Conservation (phyloP, 53 echinoderm and acorn worm species). For the Pentamera pediparva region DNA sequence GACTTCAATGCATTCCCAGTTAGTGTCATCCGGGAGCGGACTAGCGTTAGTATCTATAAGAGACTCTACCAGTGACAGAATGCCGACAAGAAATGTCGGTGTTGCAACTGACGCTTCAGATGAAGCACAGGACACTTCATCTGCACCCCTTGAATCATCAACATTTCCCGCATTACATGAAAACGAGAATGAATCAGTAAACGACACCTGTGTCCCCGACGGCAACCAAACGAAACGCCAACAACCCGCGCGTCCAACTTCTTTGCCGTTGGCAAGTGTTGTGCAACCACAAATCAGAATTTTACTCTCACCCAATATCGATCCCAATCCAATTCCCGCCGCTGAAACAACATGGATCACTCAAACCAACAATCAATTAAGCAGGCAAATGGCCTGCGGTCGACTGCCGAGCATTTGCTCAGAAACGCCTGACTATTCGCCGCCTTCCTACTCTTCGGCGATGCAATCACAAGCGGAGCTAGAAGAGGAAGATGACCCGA, state of each 20-base stretch:
- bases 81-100: neutral
- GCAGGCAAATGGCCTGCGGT: slow-evolving; percentile 16
- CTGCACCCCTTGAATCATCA: neutral
- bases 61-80: neutral
- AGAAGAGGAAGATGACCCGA: neutral
- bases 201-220: neutral
- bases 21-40: slow-evolving; percentile 31
- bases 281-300: slow-evolving; percentile 27
- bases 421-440: slow-evolving; percentile 25
- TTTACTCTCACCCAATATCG: slow-evolving; percentile 27
- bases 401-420: slow-evolving; percentile 1
- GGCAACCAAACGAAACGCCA: neutral
- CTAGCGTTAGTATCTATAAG: slow-evolving; percentile 28
- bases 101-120: no score
- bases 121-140: no score
- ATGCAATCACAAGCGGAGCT: slow-evolving; percentile 29
- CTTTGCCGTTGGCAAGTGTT: slow-evolving; percentile 38
- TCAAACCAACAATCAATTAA: slow-evolving; percentile 23
- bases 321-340: slow-evolving; percentile 24
- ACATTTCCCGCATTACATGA: neutral
- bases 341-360: slow-evolving; percentile 34
- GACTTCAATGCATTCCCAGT: slow-evolving; percentile 25
- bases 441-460: slow-evolving; percentile 30
- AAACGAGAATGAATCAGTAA: neutral
- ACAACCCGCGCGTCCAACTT: slow-evolving; percentile 49